Conservation (phyloP, 1,140 invertebrate genomes). For the Probaryconus sp. region DNA sequence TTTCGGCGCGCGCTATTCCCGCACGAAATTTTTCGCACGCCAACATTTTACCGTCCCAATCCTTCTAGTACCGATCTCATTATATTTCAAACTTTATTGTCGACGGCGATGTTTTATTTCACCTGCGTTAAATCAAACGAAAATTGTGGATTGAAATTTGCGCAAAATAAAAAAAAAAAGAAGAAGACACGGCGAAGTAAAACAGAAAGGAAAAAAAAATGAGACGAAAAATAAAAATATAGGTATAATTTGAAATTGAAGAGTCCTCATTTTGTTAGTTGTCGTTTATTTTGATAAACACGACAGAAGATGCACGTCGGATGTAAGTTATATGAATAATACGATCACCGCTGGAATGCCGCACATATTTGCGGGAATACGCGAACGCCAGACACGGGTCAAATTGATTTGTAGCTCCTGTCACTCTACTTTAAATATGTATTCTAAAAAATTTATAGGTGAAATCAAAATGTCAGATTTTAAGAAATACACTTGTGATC, state of each 20-base stretch:
- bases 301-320: conserved; percentile 12
- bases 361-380: conserved; percentile 37
- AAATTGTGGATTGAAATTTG: too few species aligned
- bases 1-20: conserved; percentile 17
- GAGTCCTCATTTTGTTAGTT: conserved; percentile 27
- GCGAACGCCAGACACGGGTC: conserved; percentile 28
- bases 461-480: too few species aligned
- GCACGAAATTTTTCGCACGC: conserved; percentile 22
- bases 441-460: conserved; percentile 38
- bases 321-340: conserved; percentile 47
- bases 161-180: too few species aligned
- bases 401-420: conserved; percentile 51
- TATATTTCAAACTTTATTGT: too few species aligned
- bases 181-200: too few species aligned
- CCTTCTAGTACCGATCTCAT: too few species aligned
- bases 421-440: conserved; percentile 37
- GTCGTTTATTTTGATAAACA: conserved; percentile 40
- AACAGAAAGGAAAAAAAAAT: too few species aligned
- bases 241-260: conserved; percentile 40
- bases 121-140: too few species aligned
- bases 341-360: conserved; percentile 21
- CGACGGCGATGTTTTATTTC: too few species aligned
- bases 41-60: too few species aligned
- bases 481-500: too few species aligned
- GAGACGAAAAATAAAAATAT: too few species aligned